A percentile compares a stretch with the other conserved stretches of the same genome.
phyloP scores from a whole-genome alignment of 2,797 vertebrate genomes.

The Thamnophis elegans region DNA sequence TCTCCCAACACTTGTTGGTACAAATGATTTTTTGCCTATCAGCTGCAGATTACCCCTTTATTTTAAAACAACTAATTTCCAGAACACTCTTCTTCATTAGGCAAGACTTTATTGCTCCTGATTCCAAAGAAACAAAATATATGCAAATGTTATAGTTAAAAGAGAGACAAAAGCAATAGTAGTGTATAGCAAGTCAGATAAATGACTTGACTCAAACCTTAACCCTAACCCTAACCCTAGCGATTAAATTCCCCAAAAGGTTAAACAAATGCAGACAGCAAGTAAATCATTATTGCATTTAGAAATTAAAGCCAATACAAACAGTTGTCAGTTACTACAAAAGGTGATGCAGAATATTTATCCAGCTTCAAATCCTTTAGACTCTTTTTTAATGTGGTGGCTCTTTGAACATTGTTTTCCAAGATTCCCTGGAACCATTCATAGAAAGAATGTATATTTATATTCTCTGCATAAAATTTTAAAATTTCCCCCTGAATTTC shows the following conservation, averaged over 20 bases:
- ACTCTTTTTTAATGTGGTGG: neutral
- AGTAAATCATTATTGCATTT: neutral
- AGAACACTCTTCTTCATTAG: neutral
- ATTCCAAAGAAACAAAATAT: neutral
- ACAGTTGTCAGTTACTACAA: neutral
- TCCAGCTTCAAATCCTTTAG: neutral
- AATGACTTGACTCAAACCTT: neutral
- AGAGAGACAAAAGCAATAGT: neutral
- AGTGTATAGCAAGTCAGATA: neutral
- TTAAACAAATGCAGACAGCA: neutral
- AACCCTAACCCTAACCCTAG: neutral
- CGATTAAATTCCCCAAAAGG: neutral
- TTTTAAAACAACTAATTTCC: neutral
- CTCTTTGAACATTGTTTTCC: neutral
- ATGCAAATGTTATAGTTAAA: neutral
- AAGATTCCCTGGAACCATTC: neutral
- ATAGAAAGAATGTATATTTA: neutral
- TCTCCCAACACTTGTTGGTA: neutral
- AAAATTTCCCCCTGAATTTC: neutral
- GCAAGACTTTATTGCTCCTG: neutral
- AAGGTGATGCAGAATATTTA: neutral
- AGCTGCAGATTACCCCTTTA: neutral
- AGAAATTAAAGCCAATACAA: neutral
- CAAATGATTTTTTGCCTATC: neutral
- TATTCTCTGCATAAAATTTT: neutral